Base-by-base conservation (phyloP, 2,888 invertebrate genomes). In the Sinodicranocentrus sp. region DNA sequence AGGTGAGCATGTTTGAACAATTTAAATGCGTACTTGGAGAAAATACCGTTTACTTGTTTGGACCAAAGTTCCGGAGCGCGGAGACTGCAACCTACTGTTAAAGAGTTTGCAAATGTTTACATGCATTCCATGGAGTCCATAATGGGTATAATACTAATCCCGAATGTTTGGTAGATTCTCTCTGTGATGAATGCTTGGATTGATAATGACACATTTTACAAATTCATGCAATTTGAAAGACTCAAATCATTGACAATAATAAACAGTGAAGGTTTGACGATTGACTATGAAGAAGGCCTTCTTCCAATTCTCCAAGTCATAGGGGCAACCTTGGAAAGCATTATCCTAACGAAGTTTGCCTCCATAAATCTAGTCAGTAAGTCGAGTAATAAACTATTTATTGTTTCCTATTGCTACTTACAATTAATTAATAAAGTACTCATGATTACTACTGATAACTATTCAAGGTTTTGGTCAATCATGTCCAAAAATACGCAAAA, bases 201-300 rank as follows among this genome's bases (percentile, higher is more conserved):
- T 6, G 88, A 89, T 13, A 89, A 89, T 76, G 90, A 90, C 25
- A 88, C 89, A n/a, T 88, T 90, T 28, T 90, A 90, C 86, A 89
- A 89, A 54, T 87, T 88, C 70, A 88, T 88, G 88, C 87, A 85
- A 73, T 88, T 88, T 77, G 88, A 88, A 65, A 80, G 79, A 8
- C 76, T 88, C 13, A 83, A 82, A 28, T 79, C 85, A n/a, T 71
- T 88, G 8, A 86, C 85, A 19, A 43, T 88, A 8, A 65, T 87
- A 76, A 90, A 90, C 82, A 87, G 88, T 54, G 90, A 89, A 15
- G 89, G 89, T 0, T 84, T 89, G 43, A 88, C 89, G 2, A 71
- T 90, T n/a, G 90, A 90, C 76, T 90, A 89, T 84, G 88, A 89
- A 23, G 90, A 89, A 65, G 90, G 90, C 1, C 89, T 90, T 3